These are phyloP conservation scores for Ancistrus triradiatus DNA, from an alignment of 2,113 vertebrate species.

Conservation along the genomic window DNA sequence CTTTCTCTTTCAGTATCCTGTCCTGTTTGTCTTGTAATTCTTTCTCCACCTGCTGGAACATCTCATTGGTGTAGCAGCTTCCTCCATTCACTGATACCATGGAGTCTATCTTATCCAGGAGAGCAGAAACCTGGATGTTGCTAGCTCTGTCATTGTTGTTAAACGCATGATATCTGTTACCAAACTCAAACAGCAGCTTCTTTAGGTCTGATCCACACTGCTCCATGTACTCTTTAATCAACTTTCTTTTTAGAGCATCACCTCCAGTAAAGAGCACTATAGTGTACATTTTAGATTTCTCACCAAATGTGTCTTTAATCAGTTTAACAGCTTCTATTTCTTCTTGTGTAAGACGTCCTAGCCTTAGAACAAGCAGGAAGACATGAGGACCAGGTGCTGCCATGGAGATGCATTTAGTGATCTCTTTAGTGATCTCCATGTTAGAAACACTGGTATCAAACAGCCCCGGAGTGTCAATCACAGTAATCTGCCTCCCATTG, in stretches of 20 bases:
- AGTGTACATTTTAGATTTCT: slow-evolving; percentile 40
- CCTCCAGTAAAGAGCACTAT: slow-evolving; percentile 52
- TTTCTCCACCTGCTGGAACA: slow-evolving; percentile 39
- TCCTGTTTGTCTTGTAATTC: neutral
- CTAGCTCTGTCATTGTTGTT: slow-evolving; percentile 50
- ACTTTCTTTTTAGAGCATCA: slow-evolving; percentile 44
- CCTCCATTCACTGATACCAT: slow-evolving; percentile 36
- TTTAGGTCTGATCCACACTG: slow-evolving; percentile 35
- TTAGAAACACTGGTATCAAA: no score
- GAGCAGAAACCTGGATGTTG: slow-evolving; percentile 17
- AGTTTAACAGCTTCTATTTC: slow-evolving; percentile 42
- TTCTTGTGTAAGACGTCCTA: slow-evolving; percentile 50
- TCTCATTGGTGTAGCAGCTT: slow-evolving; percentile 43
- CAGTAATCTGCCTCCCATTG: no score
- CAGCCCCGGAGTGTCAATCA: no score
- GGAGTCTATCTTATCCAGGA: slow-evolving; percentile 50
- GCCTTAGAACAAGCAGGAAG: no score
- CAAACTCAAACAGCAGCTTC: slow-evolving; percentile 20
- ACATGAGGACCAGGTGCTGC: no score
- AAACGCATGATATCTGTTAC: slow-evolving; percentile 48
- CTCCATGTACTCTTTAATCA: slow-evolving; percentile 39
- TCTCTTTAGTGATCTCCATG: no score
- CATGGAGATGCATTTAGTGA: no score
- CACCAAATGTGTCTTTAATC: slow-evolving; percentile 47
- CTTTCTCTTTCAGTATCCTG: neutral